These are phyloP conservation scores for Ptilorrhoa leucosticta DNA, from an alignment of 2,113 vertebrate genomes.

Conservation along the genomic window DNA sequence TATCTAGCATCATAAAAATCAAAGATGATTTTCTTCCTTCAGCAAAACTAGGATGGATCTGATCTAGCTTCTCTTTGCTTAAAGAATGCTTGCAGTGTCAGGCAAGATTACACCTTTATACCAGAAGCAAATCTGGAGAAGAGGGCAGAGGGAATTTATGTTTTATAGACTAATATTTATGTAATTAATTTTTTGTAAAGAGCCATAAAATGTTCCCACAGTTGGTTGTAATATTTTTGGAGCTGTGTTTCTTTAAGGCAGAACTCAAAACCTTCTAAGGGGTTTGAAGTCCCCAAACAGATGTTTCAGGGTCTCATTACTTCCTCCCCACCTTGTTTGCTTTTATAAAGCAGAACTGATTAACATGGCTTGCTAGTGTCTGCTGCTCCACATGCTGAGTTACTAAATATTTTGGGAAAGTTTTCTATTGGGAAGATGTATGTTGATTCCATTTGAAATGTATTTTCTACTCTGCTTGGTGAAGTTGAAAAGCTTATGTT, in stretches of 20 bases:
- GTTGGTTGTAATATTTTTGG: conserved; percentile 32
- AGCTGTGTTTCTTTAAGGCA: conserved; percentile 60
- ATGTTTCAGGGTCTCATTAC: conserved; percentile 32
- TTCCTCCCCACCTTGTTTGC: conserved; percentile 63
- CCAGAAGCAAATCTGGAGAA: neutral
- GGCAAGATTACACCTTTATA: neutral
- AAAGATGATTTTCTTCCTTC: neutral
- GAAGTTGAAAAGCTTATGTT: neutral
- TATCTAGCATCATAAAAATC: neutral
- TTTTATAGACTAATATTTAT: conserved; percentile 36
- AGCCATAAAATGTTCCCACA: conserved; percentile 43
- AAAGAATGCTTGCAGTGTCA: neutral
- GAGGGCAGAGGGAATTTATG: neutral
- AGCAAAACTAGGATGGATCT: neutral
- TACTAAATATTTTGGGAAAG: neutral
- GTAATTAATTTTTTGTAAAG: conserved; percentile 20
- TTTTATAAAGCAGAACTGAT: conserved; percentile 59
- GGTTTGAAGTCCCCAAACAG: conserved; percentile 56
- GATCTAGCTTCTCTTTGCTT: neutral
- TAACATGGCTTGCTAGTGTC: neutral
- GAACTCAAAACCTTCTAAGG: conserved; percentile 63
- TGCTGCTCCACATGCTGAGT: neutral
- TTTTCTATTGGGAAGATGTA: neutral
- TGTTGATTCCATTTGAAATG: neutral
- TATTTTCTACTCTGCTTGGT: neutral